Percentiles rank a stretch among this genome's conserved stretches.
Evolutionary conservation across 92 coral and sea anemone species (phyloP).

Genomic region (Parazoanthus atlanticus): DNA sequence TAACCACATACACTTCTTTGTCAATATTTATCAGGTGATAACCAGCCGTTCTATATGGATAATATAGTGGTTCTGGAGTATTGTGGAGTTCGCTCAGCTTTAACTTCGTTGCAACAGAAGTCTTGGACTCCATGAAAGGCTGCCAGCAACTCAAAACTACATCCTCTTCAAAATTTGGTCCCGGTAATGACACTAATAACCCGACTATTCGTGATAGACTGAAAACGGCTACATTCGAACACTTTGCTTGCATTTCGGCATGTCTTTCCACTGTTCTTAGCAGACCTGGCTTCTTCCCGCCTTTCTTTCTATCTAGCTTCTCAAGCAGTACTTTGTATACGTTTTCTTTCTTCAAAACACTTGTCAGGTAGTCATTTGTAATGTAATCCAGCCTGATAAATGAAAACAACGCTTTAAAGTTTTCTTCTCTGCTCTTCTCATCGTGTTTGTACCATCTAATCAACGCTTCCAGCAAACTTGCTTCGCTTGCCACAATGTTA

Average conservation of each 20-base stretch:
- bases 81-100: background rate
- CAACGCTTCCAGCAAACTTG: background rate
- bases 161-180: background rate
- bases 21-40: background rate
- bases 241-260: background rate
- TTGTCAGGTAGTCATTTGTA: background rate
- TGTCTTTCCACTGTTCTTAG: background rate
- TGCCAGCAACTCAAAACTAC: background rate
- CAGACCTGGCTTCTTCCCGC: background rate
- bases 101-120: background rate
- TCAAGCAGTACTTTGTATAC: background rate
- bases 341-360: background rate
- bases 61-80: too few species aligned
- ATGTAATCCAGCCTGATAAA: background rate
- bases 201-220: background rate
- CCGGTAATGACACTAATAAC: background rate
- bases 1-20: background rate
- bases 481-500: too few species aligned
- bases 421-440: background rate
- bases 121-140: background rate
- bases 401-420: background rate
- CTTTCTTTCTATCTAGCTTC: background rate
- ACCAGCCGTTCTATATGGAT: background rate
- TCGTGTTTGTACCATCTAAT: background rate
- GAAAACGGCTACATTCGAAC: background rate